Conservation (phyloP, 2,888 invertebrate species). For the Ennomos erosarius region DNA sequence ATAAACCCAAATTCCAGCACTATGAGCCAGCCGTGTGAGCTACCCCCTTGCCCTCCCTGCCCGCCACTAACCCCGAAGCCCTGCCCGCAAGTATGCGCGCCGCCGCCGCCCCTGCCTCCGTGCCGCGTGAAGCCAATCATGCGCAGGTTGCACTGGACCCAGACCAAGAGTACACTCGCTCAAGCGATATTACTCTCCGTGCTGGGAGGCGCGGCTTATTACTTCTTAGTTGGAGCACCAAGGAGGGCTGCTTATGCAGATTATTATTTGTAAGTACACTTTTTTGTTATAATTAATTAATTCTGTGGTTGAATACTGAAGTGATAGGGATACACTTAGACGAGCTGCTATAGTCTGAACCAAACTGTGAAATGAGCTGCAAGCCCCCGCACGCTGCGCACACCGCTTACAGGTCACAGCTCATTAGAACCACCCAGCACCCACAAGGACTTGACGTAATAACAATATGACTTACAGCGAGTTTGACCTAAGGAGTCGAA, state of each 20-base stretch:
- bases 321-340: too few species aligned
- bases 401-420: too few species aligned
- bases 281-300: too few species aligned
- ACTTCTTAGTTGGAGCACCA: conserved; percentile 79
- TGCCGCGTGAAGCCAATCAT: conserved; percentile 86
- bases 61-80: conserved; percentile 57
- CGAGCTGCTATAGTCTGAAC: too few species aligned
- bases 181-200: conserved; percentile 71
- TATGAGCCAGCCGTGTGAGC: conserved; percentile 48
- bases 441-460: too few species aligned
- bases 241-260: conserved; percentile 87
- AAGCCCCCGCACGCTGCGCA: too few species aligned
- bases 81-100: conserved; percentile 60
- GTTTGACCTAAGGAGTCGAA: too few species aligned
- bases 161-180: conserved; percentile 86
- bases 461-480: too few species aligned
- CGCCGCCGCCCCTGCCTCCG: conserved; percentile 56
- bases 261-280: conserved; percentile 89
- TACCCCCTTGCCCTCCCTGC: conserved; percentile 52
- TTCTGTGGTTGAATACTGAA: too few species aligned
- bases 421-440: too few species aligned
- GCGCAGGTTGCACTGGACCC: conserved; percentile 87
- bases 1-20: conserved; percentile 30
- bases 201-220: conserved; percentile 69
- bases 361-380: too few species aligned